A percentile compares a stretch with the other conserved stretches of the same genome.
Conservation (phyloP, 1,140 invertebrate genomes). For the Bradynema listronoti region DNA sequence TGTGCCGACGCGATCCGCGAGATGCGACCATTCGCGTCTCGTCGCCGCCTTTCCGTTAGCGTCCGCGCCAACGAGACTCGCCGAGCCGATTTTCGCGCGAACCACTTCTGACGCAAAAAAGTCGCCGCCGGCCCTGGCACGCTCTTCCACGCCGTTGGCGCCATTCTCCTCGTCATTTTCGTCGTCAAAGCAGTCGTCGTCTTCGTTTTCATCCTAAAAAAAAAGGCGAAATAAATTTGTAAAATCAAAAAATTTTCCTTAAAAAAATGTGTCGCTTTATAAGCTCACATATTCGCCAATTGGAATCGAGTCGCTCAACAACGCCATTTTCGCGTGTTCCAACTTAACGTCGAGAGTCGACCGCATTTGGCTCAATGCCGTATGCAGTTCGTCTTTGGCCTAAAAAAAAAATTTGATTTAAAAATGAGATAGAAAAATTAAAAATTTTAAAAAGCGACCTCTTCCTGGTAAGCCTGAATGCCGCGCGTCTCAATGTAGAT, state of each 20-base stretch:
- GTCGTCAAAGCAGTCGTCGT: background rate
- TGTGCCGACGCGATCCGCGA: constrained; percentile 29
- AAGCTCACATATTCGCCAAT: constrained; percentile 4
- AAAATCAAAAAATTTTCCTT: too few species aligned
- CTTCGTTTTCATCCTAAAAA: constrained; percentile 1
- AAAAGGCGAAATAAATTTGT: too few species aligned
- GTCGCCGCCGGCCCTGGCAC: constrained; percentile 50
- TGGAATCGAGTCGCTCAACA: constrained; percentile 75
- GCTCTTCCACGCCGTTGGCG: background rate
- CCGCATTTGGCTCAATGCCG: constrained; percentile 70
- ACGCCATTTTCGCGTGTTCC: constrained; percentile 70
- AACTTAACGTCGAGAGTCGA: constrained; percentile 81
- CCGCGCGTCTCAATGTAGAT: constrained; percentile 93
- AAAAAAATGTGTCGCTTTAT: too few species aligned
- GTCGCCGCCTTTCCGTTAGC: too few species aligned
- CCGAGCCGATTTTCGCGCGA: too few species aligned
- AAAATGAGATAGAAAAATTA: constrained; percentile 4
- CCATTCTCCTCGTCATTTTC: constrained; percentile 8
- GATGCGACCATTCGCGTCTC: constrained; percentile 20
- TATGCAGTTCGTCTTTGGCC: constrained; percentile 63
- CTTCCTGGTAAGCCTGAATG: constrained; percentile 68
- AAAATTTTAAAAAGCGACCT: background rate
- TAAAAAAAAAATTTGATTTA: constrained; percentile 7
- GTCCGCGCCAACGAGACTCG: too few species aligned
- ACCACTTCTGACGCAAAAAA: constrained; percentile 19